These are phyloP conservation scores for Crepidodera aurea DNA, from an alignment of 2,888 invertebrate genomes.

Conservation along the genomic window DNA sequence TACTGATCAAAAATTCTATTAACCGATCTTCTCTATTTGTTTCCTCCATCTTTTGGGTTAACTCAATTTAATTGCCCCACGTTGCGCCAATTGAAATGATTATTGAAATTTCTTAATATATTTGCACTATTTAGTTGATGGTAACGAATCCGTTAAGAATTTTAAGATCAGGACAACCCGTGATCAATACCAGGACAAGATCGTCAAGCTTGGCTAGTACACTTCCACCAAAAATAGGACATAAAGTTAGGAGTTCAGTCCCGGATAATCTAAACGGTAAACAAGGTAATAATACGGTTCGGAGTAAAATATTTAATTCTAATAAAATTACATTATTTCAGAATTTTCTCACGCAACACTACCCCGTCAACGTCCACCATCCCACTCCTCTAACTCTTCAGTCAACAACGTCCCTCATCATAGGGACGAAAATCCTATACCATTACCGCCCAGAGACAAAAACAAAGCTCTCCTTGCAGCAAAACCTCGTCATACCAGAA, in stretches of 20 bases:
- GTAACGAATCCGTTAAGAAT: constrained; percentile 71
- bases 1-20: too few relatives aligned
- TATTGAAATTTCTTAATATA: too few relatives aligned
- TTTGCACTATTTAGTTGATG: constrained; percentile 50
- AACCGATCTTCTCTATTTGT: too few relatives aligned
- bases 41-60: too few relatives aligned
- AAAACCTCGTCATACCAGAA: constrained; percentile 78
- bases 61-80: too few relatives aligned
- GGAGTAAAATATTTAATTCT: neutral
- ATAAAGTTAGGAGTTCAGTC: constrained; percentile 47
- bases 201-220: constrained; percentile 53
- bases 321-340: constrained; percentile 9
- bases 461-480: constrained; percentile 70
- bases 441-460: constrained; percentile 80
- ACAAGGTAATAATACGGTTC: constrained; percentile 37
- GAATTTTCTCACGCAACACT: constrained; percentile 44
- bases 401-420: constrained; percentile 34
- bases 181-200: constrained; percentile 61
- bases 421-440: constrained; percentile 71
- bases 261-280: constrained; percentile 50
- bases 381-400: constrained; percentile 32
- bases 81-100: too few relatives aligned
- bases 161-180: constrained; percentile 68
- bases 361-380: constrained; percentile 42
- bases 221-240: constrained; percentile 48